A percentile compares a stretch with the other conserved stretches of the same genome.
Evolutionary conservation across 2,113 vertebrate genomes (phyloP).

Genomic region (rabbit (Oryctolagus cuniculus)): mOryCun1.1 NC_091442.1:104184501-104185000

Average conservation of each 20-base stretch:
- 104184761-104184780: not conserved
- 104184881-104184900: not conserved
- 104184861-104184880: not conserved
- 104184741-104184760: not conserved
- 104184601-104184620: conserved; percentile 89
- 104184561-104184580: not conserved
- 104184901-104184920: not conserved
- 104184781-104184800: not conserved
- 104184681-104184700: conserved; percentile 85
- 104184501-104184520: not conserved
- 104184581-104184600: conserved; percentile 87
- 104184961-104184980: not conserved
- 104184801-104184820: not conserved
- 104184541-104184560: not conserved
- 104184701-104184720: not conserved
- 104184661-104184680: conserved; percentile 91
- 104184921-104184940: not conserved
- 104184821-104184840: not conserved
- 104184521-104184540: not conserved
- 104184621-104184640: conserved; percentile 88
- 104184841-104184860: not conserved
- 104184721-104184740: not conserved
- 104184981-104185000: not conserved
- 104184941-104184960: not conserved
- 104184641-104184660: conserved; percentile 92